Conservation (phyloP, 2,113 vertebrate genomes). For the Labeo catla region DNA sequence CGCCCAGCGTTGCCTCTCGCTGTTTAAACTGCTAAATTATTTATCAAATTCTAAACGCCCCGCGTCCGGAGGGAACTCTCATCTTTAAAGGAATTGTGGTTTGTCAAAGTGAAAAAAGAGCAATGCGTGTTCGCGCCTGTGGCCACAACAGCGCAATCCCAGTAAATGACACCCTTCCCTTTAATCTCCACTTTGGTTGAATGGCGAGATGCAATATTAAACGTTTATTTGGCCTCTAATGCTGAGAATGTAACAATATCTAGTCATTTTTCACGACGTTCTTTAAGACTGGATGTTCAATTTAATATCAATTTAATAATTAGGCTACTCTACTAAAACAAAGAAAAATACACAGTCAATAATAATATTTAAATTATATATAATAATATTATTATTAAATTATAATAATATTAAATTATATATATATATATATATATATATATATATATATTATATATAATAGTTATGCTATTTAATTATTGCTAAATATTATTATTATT, state of each 20-base stretch:
- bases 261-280: background rate
- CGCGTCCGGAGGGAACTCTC: conserved; percentile 75
- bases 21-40: conserved; percentile 81
- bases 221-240: conserved; percentile 10
- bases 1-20: conserved; percentile 50
- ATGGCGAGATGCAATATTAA: conserved; percentile 61
- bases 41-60: conserved; percentile 75
- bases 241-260: background rate
- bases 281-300: background rate
- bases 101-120: conserved; percentile 72
- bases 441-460: too few relatives aligned
- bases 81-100: conserved; percentile 70
- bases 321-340: background rate
- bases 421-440: too few relatives aligned
- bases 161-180: conserved; percentile 74
- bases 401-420: too few relatives aligned
- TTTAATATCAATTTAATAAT: background rate
- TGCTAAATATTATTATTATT: background rate
- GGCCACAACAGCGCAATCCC: conserved; percentile 70
- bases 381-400: background rate
- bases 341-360: background rate
- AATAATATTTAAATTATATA: background rate
- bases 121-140: conserved; percentile 72
- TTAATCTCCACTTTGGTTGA: conserved; percentile 71
- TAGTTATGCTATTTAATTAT: background rate